Base-by-base conservation (phyloP, 2,888 invertebrate genomes). In the Volucella bombylans region DNA sequence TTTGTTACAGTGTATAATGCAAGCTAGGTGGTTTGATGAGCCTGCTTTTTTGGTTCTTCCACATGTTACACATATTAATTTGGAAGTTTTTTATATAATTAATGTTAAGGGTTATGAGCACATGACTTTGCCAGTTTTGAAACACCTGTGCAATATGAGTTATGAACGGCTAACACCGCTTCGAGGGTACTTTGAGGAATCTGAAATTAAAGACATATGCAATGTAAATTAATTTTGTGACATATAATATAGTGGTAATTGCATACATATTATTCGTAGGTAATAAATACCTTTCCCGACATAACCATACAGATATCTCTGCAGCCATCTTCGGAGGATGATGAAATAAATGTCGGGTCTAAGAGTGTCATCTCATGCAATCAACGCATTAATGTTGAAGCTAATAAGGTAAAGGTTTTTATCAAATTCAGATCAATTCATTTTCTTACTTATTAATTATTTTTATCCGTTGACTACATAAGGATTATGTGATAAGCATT, bases 1-100 rank as follows among this genome's bases (percentile, higher is more conserved):
- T 86, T 88, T 97, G 10, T 94, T 98, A 93, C 99, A 99, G 92
- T 96, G 97, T 94, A 93, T 98, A 12, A 94, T 98, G 4, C 99
- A 99, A 93, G 98, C 96, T 0, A 93, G 96, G 54, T 98, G 98
- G 97, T 93, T 95, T n/a, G 92, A 94, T 50, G 95, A 96, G 88
- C 94, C 95, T 0, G 94, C 95, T 10, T 92, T 98, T 0, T 93
- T 96, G 0, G 95, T 95, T 0, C 92, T 99, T 12, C 98, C 98
- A 0, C 93, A 95, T 88, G 92, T 97, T 0, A 95, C 95, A 67
- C 92, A 93, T 0, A 93, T 94, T 47, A 94, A 95, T 88, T 90
- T 95, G 0, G 92, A 93, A 85, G 90, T 94, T 69, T 95, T 96
- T 89, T 89, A 93, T 0, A 91, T 92, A 14, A 93, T 94, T 91